A percentile compares a stretch with the other conserved stretches of the same genome.
These are phyloP conservation scores for Noctuana brunneofusca DNA, from an alignment of 2,888 invertebrate species.

Conservation along the genomic window DNA sequence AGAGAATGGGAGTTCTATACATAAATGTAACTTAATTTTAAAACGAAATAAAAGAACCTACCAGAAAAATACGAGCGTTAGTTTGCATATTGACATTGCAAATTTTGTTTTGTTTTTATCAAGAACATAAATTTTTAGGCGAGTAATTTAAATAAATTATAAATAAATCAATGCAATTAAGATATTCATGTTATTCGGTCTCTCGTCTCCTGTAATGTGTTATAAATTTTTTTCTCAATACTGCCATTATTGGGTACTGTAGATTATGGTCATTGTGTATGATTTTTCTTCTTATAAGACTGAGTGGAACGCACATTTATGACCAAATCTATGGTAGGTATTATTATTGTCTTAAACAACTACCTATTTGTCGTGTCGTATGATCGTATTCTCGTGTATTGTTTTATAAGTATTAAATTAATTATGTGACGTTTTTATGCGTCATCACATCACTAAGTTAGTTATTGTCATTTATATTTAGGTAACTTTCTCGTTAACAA, in stretches of 20 bases:
- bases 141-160: neutral
- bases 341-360: neutral
- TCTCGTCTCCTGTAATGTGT: constrained; percentile 28
- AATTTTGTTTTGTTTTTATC: neutral
- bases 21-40: too few relatives aligned
- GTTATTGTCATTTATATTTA: too few relatives aligned
- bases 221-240: neutral
- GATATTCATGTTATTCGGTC: constrained; percentile 58
- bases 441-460: too few relatives aligned
- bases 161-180: neutral
- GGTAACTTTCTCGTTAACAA: too few relatives aligned
- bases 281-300: neutral
- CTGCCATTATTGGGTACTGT: constrained; percentile 3
- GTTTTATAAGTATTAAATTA: too few relatives aligned
- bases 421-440: too few relatives aligned
- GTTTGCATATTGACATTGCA: too few relatives aligned
- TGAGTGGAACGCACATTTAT: neutral
- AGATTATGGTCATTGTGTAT: constrained; percentile 5
- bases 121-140: neutral
- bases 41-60: too few relatives aligned
- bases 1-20: too few relatives aligned
- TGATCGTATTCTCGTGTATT: too few relatives aligned
- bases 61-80: too few relatives aligned
- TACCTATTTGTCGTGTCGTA: too few relatives aligned
- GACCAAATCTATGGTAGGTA: constrained; percentile 6